These are phyloP conservation scores for Daboia siamensis DNA, from an alignment of 2,113 vertebrate species.

Conservation along the genomic window DNA sequence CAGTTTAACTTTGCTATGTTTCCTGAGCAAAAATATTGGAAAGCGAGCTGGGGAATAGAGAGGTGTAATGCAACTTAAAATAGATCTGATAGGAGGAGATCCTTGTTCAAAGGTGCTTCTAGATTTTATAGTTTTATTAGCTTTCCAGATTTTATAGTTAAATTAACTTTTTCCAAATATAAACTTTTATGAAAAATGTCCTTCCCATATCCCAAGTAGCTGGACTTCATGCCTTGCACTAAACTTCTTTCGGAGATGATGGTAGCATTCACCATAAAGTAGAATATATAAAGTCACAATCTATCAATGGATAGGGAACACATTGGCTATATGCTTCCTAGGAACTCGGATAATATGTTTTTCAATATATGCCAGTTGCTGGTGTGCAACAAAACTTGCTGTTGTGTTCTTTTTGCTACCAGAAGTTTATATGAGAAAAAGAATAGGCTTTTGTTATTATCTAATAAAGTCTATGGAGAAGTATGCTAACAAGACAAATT, in stretches of 20 bases:
- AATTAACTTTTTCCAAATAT: background rate
- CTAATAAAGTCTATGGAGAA: background rate
- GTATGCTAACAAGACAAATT: background rate
- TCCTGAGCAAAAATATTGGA: background rate
- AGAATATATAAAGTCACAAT: background rate
- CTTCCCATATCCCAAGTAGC: background rate
- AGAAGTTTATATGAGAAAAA: background rate
- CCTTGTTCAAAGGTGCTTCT: background rate
- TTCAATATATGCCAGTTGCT: background rate
- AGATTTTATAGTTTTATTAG: background rate
- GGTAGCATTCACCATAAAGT: background rate
- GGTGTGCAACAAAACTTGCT: background rate
- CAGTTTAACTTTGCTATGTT: background rate
- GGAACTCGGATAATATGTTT: background rate
- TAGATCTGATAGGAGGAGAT: background rate
- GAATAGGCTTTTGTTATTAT: background rate
- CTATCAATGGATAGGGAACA: background rate
- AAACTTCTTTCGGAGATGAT: background rate
- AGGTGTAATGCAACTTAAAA: background rate
- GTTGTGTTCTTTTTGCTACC: background rate
- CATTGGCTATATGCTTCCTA: background rate
- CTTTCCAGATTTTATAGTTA: background rate
- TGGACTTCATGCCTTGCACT: background rate
- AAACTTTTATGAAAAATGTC: background rate
- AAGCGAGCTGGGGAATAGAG: background rate